Evolutionary conservation across 2,888 invertebrate species (phyloP), one percentile per base, ranked within the genome.

Genomic region (Drosophila conformis): DNA sequence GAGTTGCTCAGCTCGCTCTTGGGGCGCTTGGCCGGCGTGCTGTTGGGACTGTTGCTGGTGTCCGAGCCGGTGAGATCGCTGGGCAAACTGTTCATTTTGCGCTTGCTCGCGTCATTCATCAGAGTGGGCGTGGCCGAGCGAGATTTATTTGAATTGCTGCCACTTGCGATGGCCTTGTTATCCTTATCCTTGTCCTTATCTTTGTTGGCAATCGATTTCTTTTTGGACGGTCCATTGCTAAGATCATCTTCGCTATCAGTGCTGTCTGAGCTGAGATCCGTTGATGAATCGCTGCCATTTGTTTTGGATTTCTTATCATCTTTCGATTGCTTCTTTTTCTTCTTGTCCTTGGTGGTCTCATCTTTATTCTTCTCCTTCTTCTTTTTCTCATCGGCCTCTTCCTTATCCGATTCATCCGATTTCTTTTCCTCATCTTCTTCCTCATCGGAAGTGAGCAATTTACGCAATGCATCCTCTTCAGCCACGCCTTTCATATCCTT

Each of bases 401-500:
- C 96, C 65, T 96, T 96, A 53, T 96, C 95, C 29, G 95, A 95
- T 68, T 96, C 95, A 86, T 96, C 96, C 4, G 97, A 96, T 92
- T 96, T 95, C 71, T 97, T 96, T 73, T 96, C 95, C 69, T 97
- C 97, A 21, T 97, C 97, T 0, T 97, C 96, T 65, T 97, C 97
- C 90, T 97, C 97, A 90, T 97, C 98, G 0, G 98, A 98, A 0
- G 96, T 97, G 27, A 98, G 94, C 48, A 99, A 94, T 92, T 98
- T 97, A 73, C 95, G 95, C 52, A 98, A 94, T 0, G 97, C 98
- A 83, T 96, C 96, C 91, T 98, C 98, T 90, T 98, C 98, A 1
- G 98, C 98, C 0, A 99, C 99, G 2, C 95, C 96, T 93, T 96
- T 97, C 91, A 97, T 95, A 92, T 97, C 97, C 93, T 96, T 98